phyloP scores from a whole-genome alignment of 2,888 invertebrate genomes.

The Sminthurides aquaticus region DNA sequence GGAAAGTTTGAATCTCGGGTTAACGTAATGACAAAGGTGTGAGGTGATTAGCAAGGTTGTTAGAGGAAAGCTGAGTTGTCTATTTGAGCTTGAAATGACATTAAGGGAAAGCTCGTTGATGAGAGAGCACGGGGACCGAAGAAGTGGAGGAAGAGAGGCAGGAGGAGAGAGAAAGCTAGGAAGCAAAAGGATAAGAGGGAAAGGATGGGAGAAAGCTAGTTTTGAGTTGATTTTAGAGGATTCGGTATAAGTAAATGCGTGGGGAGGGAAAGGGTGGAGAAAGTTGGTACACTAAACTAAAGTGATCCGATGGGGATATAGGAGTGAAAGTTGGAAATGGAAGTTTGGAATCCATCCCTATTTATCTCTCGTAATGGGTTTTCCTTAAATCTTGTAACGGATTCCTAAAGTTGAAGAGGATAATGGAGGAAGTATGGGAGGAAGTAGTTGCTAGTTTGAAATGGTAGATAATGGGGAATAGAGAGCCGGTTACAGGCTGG shows the following conservation, averaged over 20 bases:
- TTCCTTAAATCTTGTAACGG: background rate
- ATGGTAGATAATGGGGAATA: background rate
- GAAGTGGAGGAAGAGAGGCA: background rate
- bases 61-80: background rate
- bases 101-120: background rate
- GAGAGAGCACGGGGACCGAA: background rate
- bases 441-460: too few species aligned
- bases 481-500: background rate
- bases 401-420: too few species aligned
- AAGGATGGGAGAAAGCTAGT: background rate
- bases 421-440: too few species aligned
- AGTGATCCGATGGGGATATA: background rate
- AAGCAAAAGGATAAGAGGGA: too few species aligned
- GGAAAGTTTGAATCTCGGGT: too few species aligned
- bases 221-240: background rate
- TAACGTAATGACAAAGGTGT: background rate
- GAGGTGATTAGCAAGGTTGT: background rate
- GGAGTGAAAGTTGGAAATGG: background rate
- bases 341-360: background rate
- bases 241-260: background rate
- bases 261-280: background rate
- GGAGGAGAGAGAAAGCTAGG: background rate
- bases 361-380: background rate
- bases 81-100: background rate
- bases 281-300: background rate